A percentile compares a stretch with the other conserved stretches of the same genome.
Conservation (phyloP, 2,888 invertebrate species). For the Chloromyia formosa region DNA sequence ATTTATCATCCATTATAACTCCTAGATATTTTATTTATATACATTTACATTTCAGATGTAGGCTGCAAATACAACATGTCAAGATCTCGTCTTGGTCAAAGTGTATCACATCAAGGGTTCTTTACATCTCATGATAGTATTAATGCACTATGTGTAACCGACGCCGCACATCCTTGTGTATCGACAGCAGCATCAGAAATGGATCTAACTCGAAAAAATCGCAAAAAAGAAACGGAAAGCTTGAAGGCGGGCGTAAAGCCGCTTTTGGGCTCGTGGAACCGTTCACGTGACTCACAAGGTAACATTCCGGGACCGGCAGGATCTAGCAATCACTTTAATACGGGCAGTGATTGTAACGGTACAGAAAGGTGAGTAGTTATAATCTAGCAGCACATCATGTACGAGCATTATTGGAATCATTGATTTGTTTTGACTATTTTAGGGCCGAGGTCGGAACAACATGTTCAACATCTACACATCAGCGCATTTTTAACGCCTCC, state of each 20-base stretch:
- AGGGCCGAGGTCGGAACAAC: constrained; percentile 53
- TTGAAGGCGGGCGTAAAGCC: constrained; percentile 81
- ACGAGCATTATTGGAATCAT: background rate
- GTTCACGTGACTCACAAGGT: constrained; percentile 65
- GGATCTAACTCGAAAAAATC: constrained; percentile 74
- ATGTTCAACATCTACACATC: constrained; percentile 50
- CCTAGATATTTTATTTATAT: too few relatives aligned
- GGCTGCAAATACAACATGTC: constrained; percentile 81
- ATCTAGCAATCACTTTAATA: constrained; percentile 71
- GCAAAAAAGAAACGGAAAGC: constrained; percentile 71
- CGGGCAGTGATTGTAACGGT: constrained; percentile 72
- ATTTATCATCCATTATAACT: too few relatives aligned
- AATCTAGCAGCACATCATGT: too few relatives aligned
- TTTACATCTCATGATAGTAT: constrained; percentile 80
- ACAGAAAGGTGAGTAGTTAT: constrained; percentile 74
- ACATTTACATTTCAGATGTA: constrained; percentile 64
- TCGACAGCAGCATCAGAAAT: constrained; percentile 75
- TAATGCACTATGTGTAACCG: constrained; percentile 74
- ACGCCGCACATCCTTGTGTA: constrained; percentile 67
- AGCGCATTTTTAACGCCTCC: constrained; percentile 57
- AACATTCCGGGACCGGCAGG: constrained; percentile 67
- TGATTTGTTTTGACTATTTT: constrained; percentile 36
- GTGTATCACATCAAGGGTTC: constrained; percentile 70
- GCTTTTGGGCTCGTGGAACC: constrained; percentile 74
- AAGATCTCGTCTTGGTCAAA: constrained; percentile 65